Conservation (phyloP, 2,113 vertebrate genomes). For the Eretmochelys imbricata region DNA sequence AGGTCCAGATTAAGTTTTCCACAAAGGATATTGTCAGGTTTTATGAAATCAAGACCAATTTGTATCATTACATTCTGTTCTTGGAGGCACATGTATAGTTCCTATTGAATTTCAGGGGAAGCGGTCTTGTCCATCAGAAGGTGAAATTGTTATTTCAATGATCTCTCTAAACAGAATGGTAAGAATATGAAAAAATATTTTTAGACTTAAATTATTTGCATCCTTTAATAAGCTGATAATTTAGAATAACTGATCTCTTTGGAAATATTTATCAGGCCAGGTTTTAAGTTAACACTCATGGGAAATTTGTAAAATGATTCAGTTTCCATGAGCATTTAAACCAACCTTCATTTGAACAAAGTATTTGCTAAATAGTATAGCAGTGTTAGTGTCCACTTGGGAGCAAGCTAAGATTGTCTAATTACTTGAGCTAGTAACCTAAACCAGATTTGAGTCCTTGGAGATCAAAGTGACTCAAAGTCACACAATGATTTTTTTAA, state of each 20-base stretch:
- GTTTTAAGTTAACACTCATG: slow-evolving; percentile 34
- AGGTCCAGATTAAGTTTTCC: neutral
- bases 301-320: slow-evolving; percentile 48
- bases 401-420: slow-evolving; percentile 20
- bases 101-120: neutral
- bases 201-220: neutral
- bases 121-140: neutral
- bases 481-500: slow-evolving; percentile 22
- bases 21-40: neutral
- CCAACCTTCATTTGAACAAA: slow-evolving; percentile 15
- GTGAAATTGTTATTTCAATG: slow-evolving; percentile 4
- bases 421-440: slow-evolving; percentile 60
- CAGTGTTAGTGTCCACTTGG: neutral
- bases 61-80: neutral
- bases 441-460: slow-evolving; percentile 36
- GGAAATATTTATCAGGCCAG: neutral
- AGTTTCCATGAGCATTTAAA: slow-evolving; percentile 27
- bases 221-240: no score
- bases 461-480: slow-evolving; percentile 29
- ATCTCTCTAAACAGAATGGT: neutral
- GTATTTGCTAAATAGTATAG: slow-evolving; percentile 4
- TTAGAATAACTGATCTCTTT: neutral
- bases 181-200: neutral
- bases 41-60: neutral
- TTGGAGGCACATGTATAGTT: neutral